phyloP scores from a whole-genome alignment of 2,888 invertebrate species.

The Eumerus sabulonum region DNA sequence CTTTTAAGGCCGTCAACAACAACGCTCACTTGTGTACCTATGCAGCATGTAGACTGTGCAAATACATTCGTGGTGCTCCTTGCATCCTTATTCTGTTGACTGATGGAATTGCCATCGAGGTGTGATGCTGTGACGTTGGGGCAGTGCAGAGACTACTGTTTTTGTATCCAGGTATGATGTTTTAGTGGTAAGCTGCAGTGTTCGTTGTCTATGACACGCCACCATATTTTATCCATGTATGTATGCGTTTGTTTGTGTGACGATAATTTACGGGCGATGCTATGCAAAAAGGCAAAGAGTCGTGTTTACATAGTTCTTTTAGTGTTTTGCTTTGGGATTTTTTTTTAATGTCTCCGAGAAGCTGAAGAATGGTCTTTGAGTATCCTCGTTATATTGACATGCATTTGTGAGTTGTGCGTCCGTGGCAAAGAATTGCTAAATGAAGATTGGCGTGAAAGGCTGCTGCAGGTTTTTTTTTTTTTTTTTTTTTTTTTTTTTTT shows the following conservation, averaged over 20 bases:
- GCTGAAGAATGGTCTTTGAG: slow-evolving; percentile 20
- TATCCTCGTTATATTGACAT: slow-evolving; percentile 52
- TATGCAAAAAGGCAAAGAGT: slow-evolving; percentile 28
- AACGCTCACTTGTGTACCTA: slow-evolving; percentile 3
- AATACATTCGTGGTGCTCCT: slow-evolving; percentile 15
- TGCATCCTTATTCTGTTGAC: slow-evolving; percentile 45
- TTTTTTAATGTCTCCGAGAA: slow-evolving; percentile 3
- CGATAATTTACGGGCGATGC: slow-evolving; percentile 56
- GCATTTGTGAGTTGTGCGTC: slow-evolving; percentile 6
- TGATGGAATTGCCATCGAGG: slow-evolving; percentile 66
- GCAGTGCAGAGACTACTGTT: slow-evolving; percentile 38
- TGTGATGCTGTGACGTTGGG: slow-evolving; percentile 35
- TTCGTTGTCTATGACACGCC: slow-evolving; percentile 34
- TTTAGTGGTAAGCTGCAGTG: slow-evolving; percentile 53
- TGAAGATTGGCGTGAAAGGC: slow-evolving; percentile 49
- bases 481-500: no score
- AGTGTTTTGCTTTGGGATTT: slow-evolving; percentile 7
- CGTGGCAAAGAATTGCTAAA: slow-evolving; percentile 28
- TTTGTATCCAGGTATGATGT: slow-evolving; percentile 36
- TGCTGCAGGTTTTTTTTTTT: no score
- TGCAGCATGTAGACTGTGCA: slow-evolving; percentile 10
- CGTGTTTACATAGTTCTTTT: slow-evolving; percentile 59
- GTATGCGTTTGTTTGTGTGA: slow-evolving; percentile 47
- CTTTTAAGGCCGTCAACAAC: slow-evolving; percentile 60
- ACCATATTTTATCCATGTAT: slow-evolving; percentile 1